Evolutionary conservation across 2,888 invertebrate species (phyloP), one percentile per base, ranked within the genome.

Genomic region (Dryococelus australis): DNA sequence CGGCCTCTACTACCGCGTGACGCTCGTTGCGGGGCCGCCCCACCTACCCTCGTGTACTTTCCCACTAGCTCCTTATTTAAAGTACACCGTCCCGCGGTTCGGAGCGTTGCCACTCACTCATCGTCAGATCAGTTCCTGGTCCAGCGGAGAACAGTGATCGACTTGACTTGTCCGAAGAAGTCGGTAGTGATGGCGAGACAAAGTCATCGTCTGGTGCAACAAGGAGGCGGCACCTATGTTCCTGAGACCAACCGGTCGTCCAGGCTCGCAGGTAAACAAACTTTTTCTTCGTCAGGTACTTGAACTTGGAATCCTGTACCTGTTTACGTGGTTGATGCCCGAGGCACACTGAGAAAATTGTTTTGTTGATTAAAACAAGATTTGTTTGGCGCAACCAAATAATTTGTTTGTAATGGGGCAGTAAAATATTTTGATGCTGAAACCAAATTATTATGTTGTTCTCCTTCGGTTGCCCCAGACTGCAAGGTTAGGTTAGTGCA

Each of bases 21-120:
- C 65, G 65, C 65, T 65, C 65, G 65, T 65, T 65, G 65, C 65
- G n/a, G 65, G 65, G 65, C 65, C 65, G 65, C n/a, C 65, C 24
- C 65, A 3, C 65, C 65, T 65, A 20, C 0, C 65, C 24, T 1
- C 65, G 1, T 3, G 65, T 6, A 6, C 16, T 5, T 16, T 10
- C 47, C 65, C 24, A 16, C 65, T 24, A n/a, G 8, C 65, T 65
- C 8, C 8, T 5, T 65, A 20, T 65, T n/a, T n/a, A 65, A n/a
- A n/a, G 13, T 10, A 16, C n/a, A n/a, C 1, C 65, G 12, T 8
- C 12, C 47, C 47, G 10, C 16, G 2, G 47, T 9, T 9, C 47
- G 47, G 47, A 47, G 6, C 65, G 65, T 20, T 24, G 65, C 65
- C n/a, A n/a, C n/a, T n/a, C n/a, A n/a, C n/a, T n/a, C n/a, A n/a